Base-by-base conservation (phyloP, 2,797 vertebrate genomes). In the Semaprochilodus insignis region DNA sequence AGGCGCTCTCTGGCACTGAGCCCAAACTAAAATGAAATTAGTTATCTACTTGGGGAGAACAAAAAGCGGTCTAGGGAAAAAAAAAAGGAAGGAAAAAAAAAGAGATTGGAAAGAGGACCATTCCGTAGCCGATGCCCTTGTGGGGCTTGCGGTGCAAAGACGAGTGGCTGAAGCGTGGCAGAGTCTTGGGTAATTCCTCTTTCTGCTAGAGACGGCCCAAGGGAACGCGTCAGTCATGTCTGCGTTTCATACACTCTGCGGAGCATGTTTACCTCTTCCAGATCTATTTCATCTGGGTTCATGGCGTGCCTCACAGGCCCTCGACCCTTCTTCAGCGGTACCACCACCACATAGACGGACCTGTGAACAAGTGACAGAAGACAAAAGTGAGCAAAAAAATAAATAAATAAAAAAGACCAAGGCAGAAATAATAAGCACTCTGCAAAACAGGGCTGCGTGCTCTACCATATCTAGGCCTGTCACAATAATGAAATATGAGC, bases 201-300 rank as follows among this genome's bases (percentile, higher is more conserved):
- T 78, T 85, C 71, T 88, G 73, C 15, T 52, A 67, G 78, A 74
- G 11, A 48, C 75, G 62, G 21, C 88, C 85, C 63, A 71, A 31
- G 73, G 81, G 48, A 48, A 2, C 10, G 11, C 0, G 44, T 13
- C 44, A 48, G 44, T 13, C 44, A 13, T 48, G 62, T 63, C 25
- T 25, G 60, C 7, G 5, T 16, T 6, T 34, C 27, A 66, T 14
- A 1, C 0, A 21, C 69, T 78, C 54, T 77, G 72, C 52, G 44
- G 40, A n/a, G 31, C 14, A n/a, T 57, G 72, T 94, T 89, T 90
- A 99, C 98, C 97, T 99, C 97, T 83, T 99, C 98, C 87, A 99
- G 95, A 87, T 99, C 98, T 95, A 97, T 97, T 87, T 99, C 97
- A 88, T 99, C 98, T 0, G 98, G 97, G 90, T 93, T 97, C 83